phyloP scores from a whole-genome alignment of 2,888 invertebrate genomes.

The Acanthoscelides obtectus region DNA sequence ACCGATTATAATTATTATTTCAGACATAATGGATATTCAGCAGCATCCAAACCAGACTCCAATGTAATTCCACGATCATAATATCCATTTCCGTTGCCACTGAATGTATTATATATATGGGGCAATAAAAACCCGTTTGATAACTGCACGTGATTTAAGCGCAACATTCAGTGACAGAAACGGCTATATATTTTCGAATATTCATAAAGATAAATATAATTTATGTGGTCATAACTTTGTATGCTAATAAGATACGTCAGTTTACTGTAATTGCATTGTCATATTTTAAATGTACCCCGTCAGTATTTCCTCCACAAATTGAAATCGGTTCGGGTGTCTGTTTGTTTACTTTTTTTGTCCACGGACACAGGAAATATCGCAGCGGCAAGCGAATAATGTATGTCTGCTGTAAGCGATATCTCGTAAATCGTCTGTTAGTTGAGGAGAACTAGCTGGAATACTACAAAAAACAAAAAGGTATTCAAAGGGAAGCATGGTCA shows the following conservation, averaged over 20 bases:
- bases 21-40: background rate
- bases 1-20: too few relatives aligned
- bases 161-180: constrained; percentile 34
- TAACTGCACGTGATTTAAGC: constrained; percentile 35
- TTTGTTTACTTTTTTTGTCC: background rate
- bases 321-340: constrained; percentile 6
- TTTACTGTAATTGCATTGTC: constrained; percentile 41
- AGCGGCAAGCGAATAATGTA: background rate
- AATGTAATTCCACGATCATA: background rate
- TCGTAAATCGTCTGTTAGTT: background rate
- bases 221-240: constrained; percentile 38
- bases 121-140: constrained; percentile 24
- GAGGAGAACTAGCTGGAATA: too few relatives aligned
- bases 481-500: too few relatives aligned
- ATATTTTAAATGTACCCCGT: constrained; percentile 23
- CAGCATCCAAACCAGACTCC: background rate
- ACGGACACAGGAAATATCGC: background rate
- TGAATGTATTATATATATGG: constrained; percentile 15
- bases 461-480: too few relatives aligned
- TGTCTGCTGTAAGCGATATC: background rate
- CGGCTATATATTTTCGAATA: constrained; percentile 38
- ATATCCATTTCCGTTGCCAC: constrained; percentile 11
- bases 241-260: constrained; percentile 38
- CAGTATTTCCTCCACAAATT: constrained; percentile 15
- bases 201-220: constrained; percentile 41